Evolutionary conservation across 2,888 invertebrate genomes (phyloP).

Genomic region (Pollenia angustigena): DNA sequence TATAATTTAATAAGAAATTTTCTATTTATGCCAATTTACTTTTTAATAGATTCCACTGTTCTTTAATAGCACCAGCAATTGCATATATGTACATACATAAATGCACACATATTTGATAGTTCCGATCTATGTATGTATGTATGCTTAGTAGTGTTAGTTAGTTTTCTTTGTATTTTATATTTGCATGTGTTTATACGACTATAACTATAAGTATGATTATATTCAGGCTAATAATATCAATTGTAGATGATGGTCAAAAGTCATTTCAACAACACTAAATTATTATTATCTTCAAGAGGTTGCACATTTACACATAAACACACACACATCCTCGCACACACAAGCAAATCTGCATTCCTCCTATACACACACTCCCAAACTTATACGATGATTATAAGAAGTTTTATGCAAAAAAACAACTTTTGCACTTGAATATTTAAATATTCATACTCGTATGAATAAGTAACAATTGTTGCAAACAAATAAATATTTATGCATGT

Average conservation of each 20-base stretch:
- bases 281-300: slow-evolving; percentile 85
- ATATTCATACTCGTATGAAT: slow-evolving; percentile 53
- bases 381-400: slow-evolving; percentile 61
- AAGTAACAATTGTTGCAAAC: slow-evolving; percentile 64
- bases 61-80: neutral
- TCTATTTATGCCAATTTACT: too few relatives aligned
- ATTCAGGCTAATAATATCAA: slow-evolving; percentile 82
- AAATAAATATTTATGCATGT: slow-evolving; percentile 43
- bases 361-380: neutral
- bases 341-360: slow-evolving; percentile 43
- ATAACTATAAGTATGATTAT: slow-evolving; percentile 67
- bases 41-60: slow-evolving; percentile 2
- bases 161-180: slow-evolving; percentile 50
- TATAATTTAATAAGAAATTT: too few relatives aligned
- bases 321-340: slow-evolving; percentile 15
- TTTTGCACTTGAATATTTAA: slow-evolving; percentile 41
- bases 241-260: slow-evolving; percentile 85
- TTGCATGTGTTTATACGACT: slow-evolving; percentile 15
- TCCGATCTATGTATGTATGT: neutral
- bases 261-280: slow-evolving; percentile 85
- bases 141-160: slow-evolving; percentile 23
- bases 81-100: neutral
- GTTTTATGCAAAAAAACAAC: slow-evolving; percentile 47
- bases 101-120: too few relatives aligned
- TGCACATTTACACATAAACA: slow-evolving; percentile 77